Base-by-base conservation (phyloP, 2,113 vertebrate genomes). In the Cariama cristata region DNA sequence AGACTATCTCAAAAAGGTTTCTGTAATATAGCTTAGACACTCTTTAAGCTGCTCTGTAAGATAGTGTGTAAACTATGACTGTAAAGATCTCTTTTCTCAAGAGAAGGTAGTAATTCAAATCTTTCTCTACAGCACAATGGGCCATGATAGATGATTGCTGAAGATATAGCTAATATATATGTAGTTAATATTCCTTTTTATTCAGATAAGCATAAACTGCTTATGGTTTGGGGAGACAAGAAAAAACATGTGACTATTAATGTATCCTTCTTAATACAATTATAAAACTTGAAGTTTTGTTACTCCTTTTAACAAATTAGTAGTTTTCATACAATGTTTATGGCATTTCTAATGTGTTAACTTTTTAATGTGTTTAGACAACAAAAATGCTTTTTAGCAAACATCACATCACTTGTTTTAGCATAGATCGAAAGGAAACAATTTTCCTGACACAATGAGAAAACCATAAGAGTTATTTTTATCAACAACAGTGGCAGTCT, bases 391-490 rank as follows among this genome's bases (percentile, higher is more conserved):
- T 88, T 60, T 28, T 40, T 92, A 82, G 49, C 35, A 89, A 81
- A 59, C 12, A 38, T 69, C 20, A 73, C 55, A 38, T 69, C 20
- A 73, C 55, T 93, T 75, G 35, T 91, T 91, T 93, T 90, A 79
- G 84, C 56, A 42, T 35, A 20, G 30, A 18, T 66, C 76, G 77
- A 82, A 79, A 85, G 81, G 71, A 83, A 87, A 75, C 60, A 2
- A 19, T 91, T 94, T 94, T 96, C 71, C 79, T 97, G 71, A 83
- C 63, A n/a, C 49, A 77, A 42, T 79, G 71, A 68, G 73, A 94
- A 92, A 93, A 77, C 71, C 22, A 3, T 47, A 42, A 80, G 66
- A 79, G 71, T 82, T 75, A 28, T 86, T 97, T 94, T 90, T 71
- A 59, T 88, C 42, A 49, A 30, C 47, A 59, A 21, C 53, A 32